Conservation (phyloP, 37 sponge, comb jelly and placozoan genomes). For the Beroe forskalii region DNA sequence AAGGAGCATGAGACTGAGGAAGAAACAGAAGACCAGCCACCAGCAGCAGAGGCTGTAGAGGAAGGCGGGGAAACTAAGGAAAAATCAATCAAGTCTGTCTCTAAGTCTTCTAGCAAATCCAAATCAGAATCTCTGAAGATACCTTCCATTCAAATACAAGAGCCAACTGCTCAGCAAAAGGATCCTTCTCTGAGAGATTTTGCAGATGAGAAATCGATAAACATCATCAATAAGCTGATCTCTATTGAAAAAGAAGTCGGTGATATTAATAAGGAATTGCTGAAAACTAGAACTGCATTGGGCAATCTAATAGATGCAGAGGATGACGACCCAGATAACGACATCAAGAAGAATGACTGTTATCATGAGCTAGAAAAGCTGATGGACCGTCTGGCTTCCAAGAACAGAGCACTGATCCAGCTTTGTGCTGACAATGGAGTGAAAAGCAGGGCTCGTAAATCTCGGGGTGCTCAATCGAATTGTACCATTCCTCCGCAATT, state of each 20-base stretch:
- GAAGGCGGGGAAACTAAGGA: neutral
- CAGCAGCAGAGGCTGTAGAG: neutral
- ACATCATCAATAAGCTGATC: neutral
- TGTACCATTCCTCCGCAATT: neutral
- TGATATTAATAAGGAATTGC: slow-evolving; percentile 20
- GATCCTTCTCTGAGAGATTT: neutral
- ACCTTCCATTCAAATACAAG: neutral
- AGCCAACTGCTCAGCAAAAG: neutral
- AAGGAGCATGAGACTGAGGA: slow-evolving; percentile 4
- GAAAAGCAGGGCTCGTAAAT: slow-evolving; percentile 24
- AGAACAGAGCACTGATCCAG: neutral
- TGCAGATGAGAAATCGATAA: neutral
- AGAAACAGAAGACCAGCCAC: neutral
- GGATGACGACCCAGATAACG: slow-evolving; percentile 35
- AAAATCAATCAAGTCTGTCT: slow-evolving; percentile 16
- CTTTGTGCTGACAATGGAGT: slow-evolving; percentile 57
- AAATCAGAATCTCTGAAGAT: slow-evolving; percentile 18
- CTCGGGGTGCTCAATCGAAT: slow-evolving; percentile 41
- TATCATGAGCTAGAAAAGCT: neutral
- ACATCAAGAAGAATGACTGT: neutral
- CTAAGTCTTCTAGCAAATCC: slow-evolving; percentile 16
- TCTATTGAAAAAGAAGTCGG: slow-evolving; percentile 45
- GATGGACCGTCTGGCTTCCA: slow-evolving; percentile 1
- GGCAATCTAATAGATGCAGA: neutral
- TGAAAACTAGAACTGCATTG: slow-evolving; percentile 35